Conservation (phyloP, 2,797 vertebrate genomes). For the Enteromius thamalakanensis region DNA sequence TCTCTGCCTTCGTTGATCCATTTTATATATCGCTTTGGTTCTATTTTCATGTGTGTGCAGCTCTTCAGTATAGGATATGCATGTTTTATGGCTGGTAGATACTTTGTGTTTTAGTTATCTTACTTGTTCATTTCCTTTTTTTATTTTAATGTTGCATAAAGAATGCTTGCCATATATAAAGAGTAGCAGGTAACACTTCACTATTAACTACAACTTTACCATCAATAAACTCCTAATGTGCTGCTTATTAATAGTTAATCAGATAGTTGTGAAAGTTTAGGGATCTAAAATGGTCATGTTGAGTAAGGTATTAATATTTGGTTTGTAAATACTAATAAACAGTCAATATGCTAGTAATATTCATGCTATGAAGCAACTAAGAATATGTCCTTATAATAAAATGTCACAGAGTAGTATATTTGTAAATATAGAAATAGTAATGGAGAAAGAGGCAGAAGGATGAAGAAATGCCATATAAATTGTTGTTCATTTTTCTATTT, state of each 20-base stretch:
- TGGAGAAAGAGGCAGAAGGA: background rate
- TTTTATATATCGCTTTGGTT: conserved; percentile 5
- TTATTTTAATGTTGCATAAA: background rate
- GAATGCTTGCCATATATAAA: background rate
- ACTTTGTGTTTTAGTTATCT: background rate
- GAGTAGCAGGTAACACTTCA: background rate
- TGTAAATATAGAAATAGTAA: background rate
- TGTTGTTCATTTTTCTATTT: background rate
- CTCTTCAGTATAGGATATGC: background rate
- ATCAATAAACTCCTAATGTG: too few relatives aligned
- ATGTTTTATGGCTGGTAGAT: background rate
- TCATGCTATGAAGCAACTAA: too few relatives aligned
- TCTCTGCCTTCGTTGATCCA: background rate
- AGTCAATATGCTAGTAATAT: too few relatives aligned
- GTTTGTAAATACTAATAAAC: too few relatives aligned
- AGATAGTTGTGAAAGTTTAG: too few relatives aligned
- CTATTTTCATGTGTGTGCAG: conserved; percentile 8
- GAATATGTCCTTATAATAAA: too few relatives aligned
- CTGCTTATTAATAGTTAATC: too few relatives aligned
- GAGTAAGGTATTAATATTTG: too few relatives aligned
- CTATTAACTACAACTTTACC: too few relatives aligned
- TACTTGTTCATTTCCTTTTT: background rate
- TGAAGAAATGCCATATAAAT: background rate
- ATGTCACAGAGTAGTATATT: background rate
- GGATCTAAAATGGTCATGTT: too few relatives aligned